Evolutionary conservation across 2,888 invertebrate genomes (phyloP), one percentile per base, ranked within the genome.

Genomic region (Trypoxylon attenuatum): DNA sequence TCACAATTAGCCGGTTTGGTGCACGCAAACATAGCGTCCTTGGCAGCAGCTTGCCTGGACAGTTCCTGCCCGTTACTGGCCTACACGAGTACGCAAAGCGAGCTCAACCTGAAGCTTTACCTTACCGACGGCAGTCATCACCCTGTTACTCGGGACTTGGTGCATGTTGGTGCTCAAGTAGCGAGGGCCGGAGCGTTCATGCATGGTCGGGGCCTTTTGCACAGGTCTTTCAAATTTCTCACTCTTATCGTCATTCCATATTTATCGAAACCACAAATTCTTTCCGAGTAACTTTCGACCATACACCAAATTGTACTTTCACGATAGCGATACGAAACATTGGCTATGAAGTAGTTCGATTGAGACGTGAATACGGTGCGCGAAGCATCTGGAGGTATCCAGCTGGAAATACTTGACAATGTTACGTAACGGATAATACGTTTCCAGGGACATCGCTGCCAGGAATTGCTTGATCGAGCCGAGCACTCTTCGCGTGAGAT

Each of bases 161-260:
- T 96, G 5, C 91, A 94, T 74, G 91, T 96, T 88, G 94, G 94
- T 0, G 94, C 94, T 10, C 97, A 97, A 87, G 91, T 95, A 70
- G 92, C 95, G 46, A 91, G 94, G 78, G 98, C 96, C 15, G 89
- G 96, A 63, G 93, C 95, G 65, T 97, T 94, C 87, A 90, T 98
- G 73, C 97, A 98, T 84, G 93, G 94, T 55, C 94, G 95, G 82
- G 92, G 94, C 61, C 90, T 98, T 58, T 91, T 97, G 67, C 97
- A 98, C 87, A 93, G 85, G 86, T 84, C 66, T 33, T 67, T 52
- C 53, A 22, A 29, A 8, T 27, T 2, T 29, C 13, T 49, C 6
- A 25, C 23, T 51, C 16, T 25, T 15, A n/a, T n/a, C 15, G 22
- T 10, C 27, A n/a, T n/a, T n/a, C n/a, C n/a, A n/a, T n/a, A n/a